Evolutionary conservation across 2,113 vertebrate genomes (phyloP).

Genomic region (Sinocyclocheilus anshuiensis): DNA sequence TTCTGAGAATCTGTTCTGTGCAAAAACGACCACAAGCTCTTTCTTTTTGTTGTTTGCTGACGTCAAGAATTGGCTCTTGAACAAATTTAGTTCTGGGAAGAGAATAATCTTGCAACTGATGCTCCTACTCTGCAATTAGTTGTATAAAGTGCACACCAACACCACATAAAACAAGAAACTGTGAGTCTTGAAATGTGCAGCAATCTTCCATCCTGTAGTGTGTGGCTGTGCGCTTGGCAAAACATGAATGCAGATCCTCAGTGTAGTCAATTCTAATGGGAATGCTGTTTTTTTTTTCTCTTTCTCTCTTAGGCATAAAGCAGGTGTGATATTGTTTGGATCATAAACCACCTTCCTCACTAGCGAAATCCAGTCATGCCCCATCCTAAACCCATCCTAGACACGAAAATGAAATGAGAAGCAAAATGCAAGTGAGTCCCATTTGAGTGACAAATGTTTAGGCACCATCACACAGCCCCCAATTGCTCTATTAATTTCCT

Average conservation of each 20-base stretch:
- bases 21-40: neutral
- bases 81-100: neutral
- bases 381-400: neutral
- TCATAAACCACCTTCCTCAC: neutral
- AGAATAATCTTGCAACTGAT: neutral
- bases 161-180: neutral
- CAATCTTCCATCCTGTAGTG: neutral
- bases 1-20: neutral
- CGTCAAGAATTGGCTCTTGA: neutral
- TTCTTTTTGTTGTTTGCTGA: neutral
- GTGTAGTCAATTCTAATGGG: slow-evolving; percentile 13
- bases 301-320: neutral
- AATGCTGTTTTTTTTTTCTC: neutral
- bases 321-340: slow-evolving; percentile 12
- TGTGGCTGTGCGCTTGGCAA: neutral
- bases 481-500: slow-evolving; percentile 40
- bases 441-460: slow-evolving; percentile 73
- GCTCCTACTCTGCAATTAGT: neutral
- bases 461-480: slow-evolving; percentile 62
- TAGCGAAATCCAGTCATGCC: slow-evolving; percentile 71
- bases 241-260: slow-evolving; percentile 10
- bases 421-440: slow-evolving; percentile 57
- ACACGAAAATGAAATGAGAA: slow-evolving; percentile 49
- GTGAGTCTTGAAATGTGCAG: neutral
- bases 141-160: neutral